phyloP scores from a whole-genome alignment of 1,140 invertebrate genomes.

The Aradophagus sp. region DNA sequence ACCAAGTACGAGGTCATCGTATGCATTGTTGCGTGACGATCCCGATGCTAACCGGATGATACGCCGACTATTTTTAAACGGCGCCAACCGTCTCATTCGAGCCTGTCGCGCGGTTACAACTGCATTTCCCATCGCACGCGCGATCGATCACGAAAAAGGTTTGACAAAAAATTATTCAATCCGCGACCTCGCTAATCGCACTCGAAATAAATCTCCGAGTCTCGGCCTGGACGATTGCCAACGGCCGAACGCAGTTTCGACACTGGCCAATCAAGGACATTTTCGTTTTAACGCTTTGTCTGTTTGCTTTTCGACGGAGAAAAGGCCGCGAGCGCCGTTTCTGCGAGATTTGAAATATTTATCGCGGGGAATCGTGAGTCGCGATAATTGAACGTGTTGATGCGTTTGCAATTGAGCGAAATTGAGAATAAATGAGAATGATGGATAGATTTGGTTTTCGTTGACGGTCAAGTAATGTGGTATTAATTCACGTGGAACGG shows the following conservation, averaged over 20 bases:
- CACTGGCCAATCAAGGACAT: no score
- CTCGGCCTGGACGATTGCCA: conserved; percentile 10
- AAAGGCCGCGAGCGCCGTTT: no score
- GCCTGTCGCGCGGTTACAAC: conserved; percentile 36
- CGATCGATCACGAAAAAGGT: conserved; percentile 33
- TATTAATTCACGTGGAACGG: no score
- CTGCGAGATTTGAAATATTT: no score
- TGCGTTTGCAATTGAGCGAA: no score
- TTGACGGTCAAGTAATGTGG: no score
- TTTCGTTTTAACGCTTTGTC: no score
- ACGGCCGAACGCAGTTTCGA: conserved; percentile 9
- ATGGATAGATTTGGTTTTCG: no score
- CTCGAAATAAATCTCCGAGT: conserved; percentile 34
- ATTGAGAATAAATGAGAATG: no score
- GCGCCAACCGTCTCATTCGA: conserved; percentile 50
- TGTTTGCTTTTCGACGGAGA: no score
- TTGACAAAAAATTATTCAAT: conserved; percentile 22
- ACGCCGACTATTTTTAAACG: conserved; percentile 57
- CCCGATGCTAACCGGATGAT: conserved; percentile 56
- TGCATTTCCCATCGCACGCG: conserved; percentile 35
- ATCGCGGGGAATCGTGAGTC: no score
- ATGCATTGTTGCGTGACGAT: conserved; percentile 66
- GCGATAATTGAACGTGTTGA: no score
- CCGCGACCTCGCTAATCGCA: conserved; percentile 9
- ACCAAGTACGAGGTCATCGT: conserved; percentile 62